Evolutionary conservation across 2,797 vertebrate genomes (phyloP).

Genomic region (Platyrinchus mystaceus): DNA sequence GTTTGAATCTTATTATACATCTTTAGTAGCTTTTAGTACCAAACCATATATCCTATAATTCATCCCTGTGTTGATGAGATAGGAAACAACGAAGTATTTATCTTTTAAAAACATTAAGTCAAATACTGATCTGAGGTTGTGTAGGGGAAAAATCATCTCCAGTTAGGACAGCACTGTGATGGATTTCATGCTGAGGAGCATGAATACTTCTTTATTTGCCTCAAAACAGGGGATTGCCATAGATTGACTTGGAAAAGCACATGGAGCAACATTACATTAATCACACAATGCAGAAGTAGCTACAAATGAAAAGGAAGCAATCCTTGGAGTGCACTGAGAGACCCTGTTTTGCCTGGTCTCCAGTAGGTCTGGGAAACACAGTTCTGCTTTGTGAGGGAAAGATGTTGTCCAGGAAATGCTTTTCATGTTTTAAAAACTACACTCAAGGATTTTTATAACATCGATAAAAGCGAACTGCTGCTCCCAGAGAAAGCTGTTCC

Average conservation of each 20-base stretch:
- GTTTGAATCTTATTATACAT: background rate
- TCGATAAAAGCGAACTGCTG: conserved; percentile 49
- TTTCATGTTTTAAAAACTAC: conserved; percentile 69
- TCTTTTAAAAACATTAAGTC: background rate
- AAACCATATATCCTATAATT: background rate
- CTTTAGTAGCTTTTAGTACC: background rate
- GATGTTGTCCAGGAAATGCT: conserved; percentile 74
- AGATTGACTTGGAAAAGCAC: background rate
- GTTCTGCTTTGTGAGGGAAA: conserved; percentile 65
- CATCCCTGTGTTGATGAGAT: background rate
- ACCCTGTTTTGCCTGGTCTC: conserved; percentile 48
- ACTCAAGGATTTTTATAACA: conserved; percentile 58
- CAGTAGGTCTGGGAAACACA: conserved; percentile 67
- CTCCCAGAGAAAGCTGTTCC: conserved; percentile 23
- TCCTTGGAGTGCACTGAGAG: conserved; percentile 17
- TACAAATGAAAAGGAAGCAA: background rate
- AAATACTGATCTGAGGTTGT: background rate
- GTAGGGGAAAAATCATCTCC: background rate
- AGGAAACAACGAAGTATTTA: background rate
- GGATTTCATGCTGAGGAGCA: background rate
- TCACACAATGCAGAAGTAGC: conserved; percentile 25
- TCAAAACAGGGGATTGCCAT: background rate
- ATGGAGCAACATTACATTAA: background rate
- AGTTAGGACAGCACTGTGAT: background rate
- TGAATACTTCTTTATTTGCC: background rate